Conservation (phyloP, 1,140 invertebrate genomes). For the Penaeus japonicus region DNA sequence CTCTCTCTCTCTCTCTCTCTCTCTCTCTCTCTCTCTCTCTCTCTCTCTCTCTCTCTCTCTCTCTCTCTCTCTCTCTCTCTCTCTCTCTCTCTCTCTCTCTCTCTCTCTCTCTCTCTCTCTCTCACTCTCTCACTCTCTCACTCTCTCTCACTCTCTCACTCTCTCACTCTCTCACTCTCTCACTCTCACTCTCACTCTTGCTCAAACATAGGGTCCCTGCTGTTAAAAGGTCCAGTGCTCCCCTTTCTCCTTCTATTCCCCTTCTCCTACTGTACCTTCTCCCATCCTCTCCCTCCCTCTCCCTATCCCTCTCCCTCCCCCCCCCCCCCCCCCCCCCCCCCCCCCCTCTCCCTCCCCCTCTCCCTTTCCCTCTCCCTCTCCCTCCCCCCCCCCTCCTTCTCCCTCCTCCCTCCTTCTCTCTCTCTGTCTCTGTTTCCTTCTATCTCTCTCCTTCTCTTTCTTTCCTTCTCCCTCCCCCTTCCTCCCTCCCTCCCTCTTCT, state of each 20-base stretch:
- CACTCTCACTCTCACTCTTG: not conserved
- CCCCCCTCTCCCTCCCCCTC: not conserved
- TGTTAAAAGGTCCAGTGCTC: too few species aligned
- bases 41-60: not conserved
- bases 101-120: slow-evolving; percentile 16
- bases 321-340: not conserved
- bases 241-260: not conserved
- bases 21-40: not conserved
- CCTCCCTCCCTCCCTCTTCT: not conserved
- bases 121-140: not conserved
- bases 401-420: not conserved
- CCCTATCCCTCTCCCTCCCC: not conserved
- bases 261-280: not conserved
- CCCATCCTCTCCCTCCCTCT: not conserved
- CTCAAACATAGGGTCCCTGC: not conserved
- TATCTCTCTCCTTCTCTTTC: not conserved
- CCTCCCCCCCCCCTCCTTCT: not conserved
- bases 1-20: not conserved
- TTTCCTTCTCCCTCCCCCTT: not conserved
- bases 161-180: not conserved
- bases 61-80: slow-evolving; percentile 9
- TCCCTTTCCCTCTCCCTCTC: not conserved
- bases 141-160: not conserved
- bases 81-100: slow-evolving; percentile 14
- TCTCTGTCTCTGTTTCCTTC: not conserved